Conservation (phyloP, 2,113 vertebrate species). For the Marcusenius ussheri region DNA sequence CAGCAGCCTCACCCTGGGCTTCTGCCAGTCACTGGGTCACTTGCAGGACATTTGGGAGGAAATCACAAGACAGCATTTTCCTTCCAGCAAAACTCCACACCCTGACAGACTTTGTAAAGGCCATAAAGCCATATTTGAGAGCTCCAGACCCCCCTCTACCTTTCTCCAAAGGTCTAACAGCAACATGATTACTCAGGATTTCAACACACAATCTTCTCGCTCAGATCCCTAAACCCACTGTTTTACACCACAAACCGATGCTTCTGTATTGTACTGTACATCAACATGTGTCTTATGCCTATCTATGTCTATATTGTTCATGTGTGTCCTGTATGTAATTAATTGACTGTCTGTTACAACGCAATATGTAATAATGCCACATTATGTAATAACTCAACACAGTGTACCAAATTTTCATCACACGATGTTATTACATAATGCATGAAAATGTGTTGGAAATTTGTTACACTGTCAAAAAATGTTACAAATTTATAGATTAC, state of each 20-base stretch:
- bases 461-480: too few relatives aligned
- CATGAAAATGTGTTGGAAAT: too few relatives aligned
- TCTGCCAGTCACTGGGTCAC: background rate
- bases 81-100: background rate
- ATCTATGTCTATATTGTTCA: background rate
- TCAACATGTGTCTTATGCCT: background rate
- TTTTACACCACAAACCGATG: background rate
- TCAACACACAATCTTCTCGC: background rate
- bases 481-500: too few relatives aligned
- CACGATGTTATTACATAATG: too few relatives aligned
- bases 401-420: too few relatives aligned
- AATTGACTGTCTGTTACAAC: background rate
- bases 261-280: background rate
- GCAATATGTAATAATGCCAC: background rate
- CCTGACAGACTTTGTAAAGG: background rate
- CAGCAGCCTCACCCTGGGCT: background rate
- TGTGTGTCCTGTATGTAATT: background rate
- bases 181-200: background rate
- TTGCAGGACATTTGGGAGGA: background rate
- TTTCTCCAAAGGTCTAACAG: background rate
- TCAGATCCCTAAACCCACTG: background rate
- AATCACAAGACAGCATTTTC: background rate
- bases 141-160: background rate
- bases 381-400: background rate
- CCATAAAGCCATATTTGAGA: background rate